phyloP scores from a whole-genome alignment of 2,888 invertebrate species.

The Philaethria dido region DNA sequence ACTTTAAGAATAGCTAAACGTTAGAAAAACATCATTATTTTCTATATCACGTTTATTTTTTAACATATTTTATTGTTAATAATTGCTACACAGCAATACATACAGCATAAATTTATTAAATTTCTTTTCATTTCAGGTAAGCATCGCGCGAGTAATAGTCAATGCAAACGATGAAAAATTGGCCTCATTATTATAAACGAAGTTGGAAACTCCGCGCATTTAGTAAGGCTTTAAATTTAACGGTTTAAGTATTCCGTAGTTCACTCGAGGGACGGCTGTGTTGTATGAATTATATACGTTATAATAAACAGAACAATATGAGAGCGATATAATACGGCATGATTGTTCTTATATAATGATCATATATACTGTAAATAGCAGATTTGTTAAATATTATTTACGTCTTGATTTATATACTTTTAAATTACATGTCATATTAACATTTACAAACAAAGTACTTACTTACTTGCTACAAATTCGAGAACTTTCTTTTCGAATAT shows the following conservation, averaged over 20 bases:
- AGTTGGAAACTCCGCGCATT: constrained; percentile 48
- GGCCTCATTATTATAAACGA: constrained; percentile 54
- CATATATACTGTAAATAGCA: constrained; percentile 13
- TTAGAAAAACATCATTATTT: no score
- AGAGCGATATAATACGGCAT: constrained; percentile 22
- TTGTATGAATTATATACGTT: constrained; percentile 46
- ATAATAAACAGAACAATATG: constrained; percentile 38
- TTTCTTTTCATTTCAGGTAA: constrained; percentile 43
- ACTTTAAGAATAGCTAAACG: background rate
- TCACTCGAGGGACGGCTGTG: constrained; percentile 36
- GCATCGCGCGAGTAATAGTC: constrained; percentile 41
- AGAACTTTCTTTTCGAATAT: background rate
- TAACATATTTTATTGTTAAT: background rate
- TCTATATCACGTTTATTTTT: background rate
- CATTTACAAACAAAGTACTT: no score
- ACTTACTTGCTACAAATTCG: background rate
- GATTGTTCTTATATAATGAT: constrained; percentile 31
- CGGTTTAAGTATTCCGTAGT: constrained; percentile 62
- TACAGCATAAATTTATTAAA: constrained; percentile 31
- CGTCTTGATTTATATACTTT: background rate
- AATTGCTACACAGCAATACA: background rate
- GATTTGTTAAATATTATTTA: background rate
- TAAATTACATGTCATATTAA: no score
- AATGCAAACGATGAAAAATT: constrained; percentile 40
- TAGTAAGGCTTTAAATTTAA: constrained; percentile 60